A percentile compares a stretch with the other conserved stretches of the same genome.
phyloP scores from a whole-genome alignment of 2,113 vertebrate species.

The Paraplagusia blochii region DNA sequence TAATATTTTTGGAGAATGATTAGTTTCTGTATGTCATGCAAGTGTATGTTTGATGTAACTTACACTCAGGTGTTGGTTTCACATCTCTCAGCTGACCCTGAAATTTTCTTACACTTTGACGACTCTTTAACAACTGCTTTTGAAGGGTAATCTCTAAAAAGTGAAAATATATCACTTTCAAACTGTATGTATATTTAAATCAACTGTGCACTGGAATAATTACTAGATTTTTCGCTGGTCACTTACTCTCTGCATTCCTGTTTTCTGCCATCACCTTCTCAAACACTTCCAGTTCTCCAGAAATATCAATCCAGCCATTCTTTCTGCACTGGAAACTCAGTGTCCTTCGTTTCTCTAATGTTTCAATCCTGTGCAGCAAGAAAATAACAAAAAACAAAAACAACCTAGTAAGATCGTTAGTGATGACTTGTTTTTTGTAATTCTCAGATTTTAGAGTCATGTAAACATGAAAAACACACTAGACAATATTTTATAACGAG shows the following conservation, averaged over 20 bases:
- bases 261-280: conserved; percentile 75
- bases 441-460: not conserved
- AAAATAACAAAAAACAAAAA: conserved; percentile 1
- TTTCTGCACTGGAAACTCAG: conserved; percentile 76
- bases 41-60: conserved; percentile 40
- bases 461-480: too few species aligned
- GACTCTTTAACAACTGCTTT: conserved; percentile 83
- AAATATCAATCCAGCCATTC: conserved; percentile 74
- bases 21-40: too few species aligned
- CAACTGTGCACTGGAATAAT: too few species aligned
- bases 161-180: not conserved
- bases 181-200: too few species aligned
- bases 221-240: not conserved
- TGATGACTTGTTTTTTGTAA: not conserved
- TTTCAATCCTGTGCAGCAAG: conserved; percentile 74
- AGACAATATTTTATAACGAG: too few species aligned
- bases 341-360: conserved; percentile 82
- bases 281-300: conserved; percentile 77
- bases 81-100: conserved; percentile 82
- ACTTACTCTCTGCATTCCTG: conserved; percentile 82
- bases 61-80: conserved; percentile 84
- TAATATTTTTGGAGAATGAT: too few species aligned
- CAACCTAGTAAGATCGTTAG: not conserved
- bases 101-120: conserved; percentile 80
- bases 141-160: conserved; percentile 78